Base-by-base conservation (phyloP, 2,113 vertebrate genomes). In the Okapia johnstoni region DNA sequence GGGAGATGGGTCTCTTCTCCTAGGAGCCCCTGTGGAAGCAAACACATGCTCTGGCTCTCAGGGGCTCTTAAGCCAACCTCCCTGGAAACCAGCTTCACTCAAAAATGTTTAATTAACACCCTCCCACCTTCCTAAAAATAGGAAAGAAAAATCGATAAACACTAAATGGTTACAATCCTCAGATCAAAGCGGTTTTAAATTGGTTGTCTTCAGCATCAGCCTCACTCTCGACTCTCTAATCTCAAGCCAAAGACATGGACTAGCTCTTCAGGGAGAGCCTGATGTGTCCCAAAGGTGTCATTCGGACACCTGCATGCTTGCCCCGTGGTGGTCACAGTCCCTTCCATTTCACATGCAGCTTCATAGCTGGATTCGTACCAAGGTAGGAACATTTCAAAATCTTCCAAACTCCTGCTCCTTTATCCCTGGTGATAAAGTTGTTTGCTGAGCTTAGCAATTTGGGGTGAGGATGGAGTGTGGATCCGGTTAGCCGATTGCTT, bases 141-240 rank as follows among this genome's bases (percentile, higher is more conserved):
- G 81, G 84, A 97, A 90, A 85, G 94, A 80, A 93, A 98, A 98
- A 98, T 98, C 95, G 0, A 98, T 98, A 91, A 80, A 90, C 90
- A 96, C 95, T 97, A 97, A 98, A 96, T 95, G 83, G 94, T 97
- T 98, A 66, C 84, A 98, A 98, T 98, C 96, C 88, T 83, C 36
- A 13, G 90, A 98, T 98, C 97, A 98, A 97, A 98, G 94, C 58
- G 15, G 4, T 96, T 96, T 98, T 97, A 94, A 97, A 93, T 95
- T 89, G 52, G 77, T 70, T 96, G 76, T 94, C 70, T 97, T 80
- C 50, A 70, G 85, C 13, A 33, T 87, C 63, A 90, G 85, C 70
- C 70, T 58, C 48, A 57, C 48, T 84, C 80, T 87, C 7, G 0
- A 58, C 33, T 91, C 66, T 73, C 66, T 73, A 54, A 58, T 77